phyloP scores from a whole-genome alignment of 1,140 invertebrate genomes.

The Laupala kohalensis region DNA sequence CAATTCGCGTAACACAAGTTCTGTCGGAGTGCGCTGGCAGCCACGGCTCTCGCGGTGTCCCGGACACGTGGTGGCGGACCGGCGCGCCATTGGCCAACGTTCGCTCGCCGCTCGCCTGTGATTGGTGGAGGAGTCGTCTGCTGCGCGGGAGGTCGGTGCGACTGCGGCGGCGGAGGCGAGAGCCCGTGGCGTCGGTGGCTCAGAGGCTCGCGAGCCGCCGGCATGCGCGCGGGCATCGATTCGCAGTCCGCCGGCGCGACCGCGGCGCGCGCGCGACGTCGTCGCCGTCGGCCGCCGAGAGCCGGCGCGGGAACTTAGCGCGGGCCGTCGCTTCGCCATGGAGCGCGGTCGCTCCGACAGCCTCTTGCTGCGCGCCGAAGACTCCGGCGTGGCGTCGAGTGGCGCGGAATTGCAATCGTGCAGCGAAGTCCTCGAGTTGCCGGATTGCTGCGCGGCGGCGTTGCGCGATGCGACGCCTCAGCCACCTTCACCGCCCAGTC shows the following conservation, averaged over 20 bases:
- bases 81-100: too few relatives aligned
- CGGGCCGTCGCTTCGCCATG: neutral
- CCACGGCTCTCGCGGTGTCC: neutral
- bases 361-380: conserved; percentile 17
- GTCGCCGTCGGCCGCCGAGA: neutral
- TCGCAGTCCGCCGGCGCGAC: neutral
- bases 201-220: neutral
- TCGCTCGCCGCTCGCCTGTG: too few relatives aligned
- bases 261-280: too few relatives aligned
- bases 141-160: neutral
- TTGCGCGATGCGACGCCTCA: conserved; percentile 18
- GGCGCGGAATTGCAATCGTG: conserved; percentile 19
- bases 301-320: too few relatives aligned
- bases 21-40: neutral
- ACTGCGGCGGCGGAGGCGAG: too few relatives aligned
- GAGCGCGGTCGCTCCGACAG: conserved; percentile 3
- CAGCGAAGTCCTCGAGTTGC: conserved; percentile 12
- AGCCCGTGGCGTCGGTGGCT: neutral
- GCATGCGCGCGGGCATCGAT: neutral
- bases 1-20: too few relatives aligned
- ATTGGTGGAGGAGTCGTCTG: too few relatives aligned
- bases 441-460: conserved; percentile 19
- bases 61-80: too few relatives aligned
- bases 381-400: conserved; percentile 25
- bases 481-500: conserved; percentile 15